phyloP scores from a whole-genome alignment of 1,140 invertebrate genomes.

The Choristoneura fumiferana region DNA sequence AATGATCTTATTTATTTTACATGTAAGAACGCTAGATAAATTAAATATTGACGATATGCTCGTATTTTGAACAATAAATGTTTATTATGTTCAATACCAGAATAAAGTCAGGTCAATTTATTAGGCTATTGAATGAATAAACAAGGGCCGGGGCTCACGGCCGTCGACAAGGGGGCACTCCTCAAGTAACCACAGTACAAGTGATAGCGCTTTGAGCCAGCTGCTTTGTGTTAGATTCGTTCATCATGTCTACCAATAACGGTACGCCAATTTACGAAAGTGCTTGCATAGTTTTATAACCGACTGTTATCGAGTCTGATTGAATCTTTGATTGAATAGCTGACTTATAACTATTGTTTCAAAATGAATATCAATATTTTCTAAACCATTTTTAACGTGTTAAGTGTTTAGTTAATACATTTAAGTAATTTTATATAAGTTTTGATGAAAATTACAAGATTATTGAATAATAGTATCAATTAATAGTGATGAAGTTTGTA shows the following conservation, averaged over 20 bases:
- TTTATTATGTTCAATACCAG: conserved; percentile 12
- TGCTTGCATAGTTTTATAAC: not conserved
- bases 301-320: conserved; percentile 2
- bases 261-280: conserved; percentile 3
- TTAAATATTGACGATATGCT: not conserved
- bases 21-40: conserved; percentile 7
- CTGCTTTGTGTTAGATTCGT: not conserved
- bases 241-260: not conserved
- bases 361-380: conserved; percentile 14
- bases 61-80: not conserved
- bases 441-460: conserved; percentile 2
- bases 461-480: not conserved
- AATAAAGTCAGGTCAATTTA: conserved; percentile 10
- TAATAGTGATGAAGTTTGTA: conserved; percentile 2
- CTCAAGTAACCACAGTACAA: conserved; percentile 12
- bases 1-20: not conserved
- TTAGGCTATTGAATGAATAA: conserved; percentile 15
- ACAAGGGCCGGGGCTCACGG: not conserved
- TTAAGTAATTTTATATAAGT: conserved; percentile 10
- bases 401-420: conserved; percentile 5
- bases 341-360: not conserved
- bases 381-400: not conserved
- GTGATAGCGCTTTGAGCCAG: not conserved
- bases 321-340: not conserved
- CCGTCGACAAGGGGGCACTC: not conserved